Percentiles rank a stretch among this genome's conserved stretches.
phyloP scores from a whole-genome alignment of 2,888 invertebrate genomes.

The Lampropteryx suffumata region DNA sequence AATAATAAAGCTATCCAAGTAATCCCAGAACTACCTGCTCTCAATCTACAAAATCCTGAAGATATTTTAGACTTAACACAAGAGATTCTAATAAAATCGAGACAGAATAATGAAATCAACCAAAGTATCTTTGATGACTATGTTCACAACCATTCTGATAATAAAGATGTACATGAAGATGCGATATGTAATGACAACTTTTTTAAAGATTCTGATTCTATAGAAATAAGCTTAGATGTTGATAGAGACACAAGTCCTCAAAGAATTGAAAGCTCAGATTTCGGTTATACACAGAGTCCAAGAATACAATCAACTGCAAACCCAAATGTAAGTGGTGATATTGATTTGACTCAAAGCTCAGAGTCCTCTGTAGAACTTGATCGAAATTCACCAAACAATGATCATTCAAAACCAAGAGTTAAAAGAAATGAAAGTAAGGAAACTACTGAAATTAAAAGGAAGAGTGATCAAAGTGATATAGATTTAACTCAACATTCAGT shows the following conservation, averaged over 20 bases:
- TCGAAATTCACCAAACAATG: constrained; percentile 10
- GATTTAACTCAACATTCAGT: constrained; percentile 61
- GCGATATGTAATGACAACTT: background rate
- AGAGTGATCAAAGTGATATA: constrained; percentile 37
- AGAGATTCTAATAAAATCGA: background rate
- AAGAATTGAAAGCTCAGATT: background rate
- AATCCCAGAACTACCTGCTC: too few species aligned
- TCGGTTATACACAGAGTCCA: constrained; percentile 38
- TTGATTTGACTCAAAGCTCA: constrained; percentile 62
- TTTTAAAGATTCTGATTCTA: background rate
- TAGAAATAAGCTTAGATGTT: background rate
- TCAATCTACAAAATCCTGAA: constrained; percentile 3
- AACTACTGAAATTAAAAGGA: background rate
- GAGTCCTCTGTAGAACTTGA: constrained; percentile 36
- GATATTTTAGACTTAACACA: constrained; percentile 10
- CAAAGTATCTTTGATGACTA: constrained; percentile 53
- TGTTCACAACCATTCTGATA: constrained; percentile 50
- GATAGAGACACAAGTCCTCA: background rate
- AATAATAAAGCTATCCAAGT: background rate
- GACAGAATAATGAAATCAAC: constrained; percentile 15
- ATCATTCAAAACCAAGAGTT: background rate
- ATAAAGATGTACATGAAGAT: constrained; percentile 8
- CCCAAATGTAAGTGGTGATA: constrained; percentile 28
- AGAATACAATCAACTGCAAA: constrained; percentile 2
- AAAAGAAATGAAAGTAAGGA: background rate